Conservation (phyloP, 2,113 vertebrate species). For the Arizona elegans region DNA sequence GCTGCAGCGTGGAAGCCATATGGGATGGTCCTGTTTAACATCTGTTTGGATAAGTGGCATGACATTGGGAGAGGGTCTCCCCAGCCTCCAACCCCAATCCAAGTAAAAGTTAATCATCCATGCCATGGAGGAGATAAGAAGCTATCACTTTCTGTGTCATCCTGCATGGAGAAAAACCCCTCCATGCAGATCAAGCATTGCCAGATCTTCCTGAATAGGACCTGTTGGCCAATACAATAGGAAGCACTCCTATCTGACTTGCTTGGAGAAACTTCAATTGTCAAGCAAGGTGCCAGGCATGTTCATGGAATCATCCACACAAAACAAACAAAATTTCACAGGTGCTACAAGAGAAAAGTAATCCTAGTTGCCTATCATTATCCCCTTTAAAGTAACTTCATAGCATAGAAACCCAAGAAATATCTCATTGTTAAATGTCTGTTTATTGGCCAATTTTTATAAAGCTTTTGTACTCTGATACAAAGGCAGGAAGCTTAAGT, state of each 20-base stretch:
- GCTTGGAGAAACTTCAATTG: background rate
- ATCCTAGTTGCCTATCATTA: background rate
- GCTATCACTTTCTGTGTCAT: background rate
- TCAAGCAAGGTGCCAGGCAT: background rate
- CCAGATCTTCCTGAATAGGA: background rate
- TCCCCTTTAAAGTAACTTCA: background rate
- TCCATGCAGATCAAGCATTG: background rate
- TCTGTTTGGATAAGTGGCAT: background rate
- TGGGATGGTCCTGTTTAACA: background rate
- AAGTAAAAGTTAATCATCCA: background rate
- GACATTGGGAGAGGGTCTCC: background rate
- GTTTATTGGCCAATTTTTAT: background rate
- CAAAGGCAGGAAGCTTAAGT: background rate
- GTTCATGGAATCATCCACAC: background rate
- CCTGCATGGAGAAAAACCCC: background rate
- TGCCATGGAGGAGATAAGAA: background rate
- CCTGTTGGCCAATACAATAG: background rate
- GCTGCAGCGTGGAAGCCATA: background rate
- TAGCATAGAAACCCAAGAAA: background rate
- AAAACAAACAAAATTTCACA: background rate
- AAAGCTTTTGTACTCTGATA: background rate
- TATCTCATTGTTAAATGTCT: background rate
- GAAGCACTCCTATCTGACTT: background rate
- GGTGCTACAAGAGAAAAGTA: background rate
- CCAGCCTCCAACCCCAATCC: background rate